Base-by-base conservation (phyloP, 2,113 vertebrate genomes). In the Gulo gulo region DNA sequence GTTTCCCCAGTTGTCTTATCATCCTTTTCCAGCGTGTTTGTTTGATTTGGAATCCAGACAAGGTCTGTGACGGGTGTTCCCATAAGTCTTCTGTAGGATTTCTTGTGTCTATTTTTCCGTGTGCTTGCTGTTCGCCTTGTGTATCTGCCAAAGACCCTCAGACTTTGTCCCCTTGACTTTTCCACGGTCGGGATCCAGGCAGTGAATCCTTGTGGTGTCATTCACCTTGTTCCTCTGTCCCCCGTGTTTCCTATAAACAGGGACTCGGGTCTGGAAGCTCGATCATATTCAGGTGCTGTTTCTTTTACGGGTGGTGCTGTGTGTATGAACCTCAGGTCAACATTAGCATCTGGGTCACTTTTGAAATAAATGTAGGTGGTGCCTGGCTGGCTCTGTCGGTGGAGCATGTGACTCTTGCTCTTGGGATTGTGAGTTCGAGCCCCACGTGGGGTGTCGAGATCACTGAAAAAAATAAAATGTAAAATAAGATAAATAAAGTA, bases 21-120 rank as follows among this genome's bases (percentile, higher is more conserved):
- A 6, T 55, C 16, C 42, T 3, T 26, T 29, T 76, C 31, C 50
- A 39, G 0, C 6, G 6, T 31, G 89, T 73, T 36, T 39, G 16
- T 71, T 85, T 29, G 36, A 34, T 82, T 36, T 29, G 55, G 57
- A 86, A 34, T 80, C n/a, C 15, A 26, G 85, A 13, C 42, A 34
- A 50, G 55, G 65, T 65, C 50, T 45, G 2, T 6, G n/a, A 71
- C 47, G 31, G n/a, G 55, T 2, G 76, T 6, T 1, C 88, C 78
- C 61, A 71, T 20, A 7, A 0, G 4, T 55, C 45, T 7, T 73
- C 71, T 26, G 42, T 16, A 0, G 36, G 76, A 6, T 76, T 34
- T 61, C 67, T 78, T n/a, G 31, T 2, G 0, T 45, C n/a, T 1
- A 42, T 29, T 18, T n/a, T 29, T 63, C 12, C 0, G 12, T 20